Conservation (phyloP, 2,888 invertebrate species). For the Pseudococcus viburni region DNA sequence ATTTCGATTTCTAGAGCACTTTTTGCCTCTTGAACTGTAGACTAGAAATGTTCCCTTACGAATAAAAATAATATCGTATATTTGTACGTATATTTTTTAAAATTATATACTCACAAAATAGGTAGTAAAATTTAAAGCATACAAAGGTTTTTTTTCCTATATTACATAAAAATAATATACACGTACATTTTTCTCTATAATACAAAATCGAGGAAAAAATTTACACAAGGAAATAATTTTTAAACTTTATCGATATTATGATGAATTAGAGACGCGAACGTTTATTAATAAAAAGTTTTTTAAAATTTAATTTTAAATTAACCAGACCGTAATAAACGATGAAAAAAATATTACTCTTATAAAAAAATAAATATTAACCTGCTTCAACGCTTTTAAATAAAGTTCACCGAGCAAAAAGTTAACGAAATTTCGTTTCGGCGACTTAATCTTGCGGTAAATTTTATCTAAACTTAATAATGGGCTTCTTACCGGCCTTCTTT, state of each 20-base stretch:
- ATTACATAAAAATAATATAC: constrained; percentile 39
- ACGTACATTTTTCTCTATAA: background rate
- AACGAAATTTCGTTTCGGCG: constrained; percentile 54
- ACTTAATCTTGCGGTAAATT: constrained; percentile 55
- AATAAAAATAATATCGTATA: background rate
- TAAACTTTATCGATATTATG: constrained; percentile 47
- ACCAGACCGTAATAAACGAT: constrained; percentile 48
- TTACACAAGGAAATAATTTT: background rate
- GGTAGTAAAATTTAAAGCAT: constrained; percentile 38
- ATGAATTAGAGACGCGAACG: constrained; percentile 36
- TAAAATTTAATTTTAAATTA: constrained; percentile 47
- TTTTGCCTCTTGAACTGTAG: no score
- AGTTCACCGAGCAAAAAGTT: constrained; percentile 51
- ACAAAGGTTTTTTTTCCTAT: background rate
- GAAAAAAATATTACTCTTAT: constrained; percentile 45
- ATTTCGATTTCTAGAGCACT: no score
- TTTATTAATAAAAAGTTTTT: constrained; percentile 48
- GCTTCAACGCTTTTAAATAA: constrained; percentile 52
- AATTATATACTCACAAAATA: constrained; percentile 43
- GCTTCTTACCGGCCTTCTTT: constrained; percentile 6
- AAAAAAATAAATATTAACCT: constrained; percentile 49
- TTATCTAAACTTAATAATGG: constrained; percentile 52
- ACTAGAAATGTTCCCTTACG: background rate
- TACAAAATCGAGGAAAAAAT: constrained; percentile 11
- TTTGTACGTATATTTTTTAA: constrained; percentile 21